Conservation (phyloP, 2,113 vertebrate genomes). For the Stegastes partitus region DNA sequence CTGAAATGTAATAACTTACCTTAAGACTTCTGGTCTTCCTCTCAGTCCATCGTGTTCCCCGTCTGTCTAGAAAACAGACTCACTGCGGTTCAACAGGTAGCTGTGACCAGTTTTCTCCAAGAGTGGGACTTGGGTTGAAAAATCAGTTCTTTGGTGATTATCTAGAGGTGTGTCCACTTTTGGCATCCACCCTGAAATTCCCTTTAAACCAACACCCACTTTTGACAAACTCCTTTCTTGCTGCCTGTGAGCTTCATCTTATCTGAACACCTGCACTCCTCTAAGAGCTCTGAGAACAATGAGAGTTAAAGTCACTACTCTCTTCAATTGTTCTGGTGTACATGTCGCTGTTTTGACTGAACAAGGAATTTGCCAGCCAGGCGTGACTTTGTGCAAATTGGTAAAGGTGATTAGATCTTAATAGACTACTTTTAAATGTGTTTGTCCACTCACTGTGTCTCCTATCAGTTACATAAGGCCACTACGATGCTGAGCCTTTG, state of each 20-base stretch:
- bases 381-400: not conserved
- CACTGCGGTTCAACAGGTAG: not conserved
- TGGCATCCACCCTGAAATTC: conserved; percentile 20
- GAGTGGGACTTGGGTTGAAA: not conserved
- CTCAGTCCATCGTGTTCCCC: conserved; percentile 24
- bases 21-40: not conserved
- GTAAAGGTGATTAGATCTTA: not conserved
- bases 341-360: not conserved
- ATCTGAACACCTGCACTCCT: not conserved
- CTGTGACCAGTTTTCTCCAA: conserved; percentile 16
- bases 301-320: too few relatives aligned
- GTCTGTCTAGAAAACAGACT: conserved; percentile 1
- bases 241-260: not conserved
- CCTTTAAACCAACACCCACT: not conserved
- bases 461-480: conserved; percentile 31
- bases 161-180: conserved; percentile 57
- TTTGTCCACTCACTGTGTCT: conserved; percentile 5
- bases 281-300: too few relatives aligned
- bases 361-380: not conserved
- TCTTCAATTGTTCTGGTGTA: too few relatives aligned
- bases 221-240: not conserved
- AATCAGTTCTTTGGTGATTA: conserved; percentile 30
- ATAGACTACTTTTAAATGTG: not conserved
- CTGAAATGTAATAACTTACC: conserved; percentile 12
- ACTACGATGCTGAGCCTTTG: conserved; percentile 5